Conservation (phyloP, 2,113 vertebrate genomes). For the Gopherus evgoodei region DNA sequence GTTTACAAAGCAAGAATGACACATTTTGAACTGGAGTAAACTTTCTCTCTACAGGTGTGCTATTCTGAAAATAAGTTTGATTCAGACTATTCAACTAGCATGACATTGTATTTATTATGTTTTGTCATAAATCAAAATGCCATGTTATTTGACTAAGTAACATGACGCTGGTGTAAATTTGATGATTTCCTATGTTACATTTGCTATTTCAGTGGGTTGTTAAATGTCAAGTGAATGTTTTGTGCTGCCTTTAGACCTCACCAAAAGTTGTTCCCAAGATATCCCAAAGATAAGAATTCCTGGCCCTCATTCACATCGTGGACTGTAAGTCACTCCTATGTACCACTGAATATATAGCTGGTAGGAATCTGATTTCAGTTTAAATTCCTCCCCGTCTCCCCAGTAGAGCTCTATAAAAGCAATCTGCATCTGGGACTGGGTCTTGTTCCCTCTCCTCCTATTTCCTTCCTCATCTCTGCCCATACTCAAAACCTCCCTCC, state of each 20-base stretch:
- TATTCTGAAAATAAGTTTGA: not conserved
- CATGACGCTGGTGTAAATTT: not conserved
- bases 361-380: not conserved
- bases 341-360: accelerated
- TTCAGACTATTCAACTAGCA: not conserved
- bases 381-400: not conserved
- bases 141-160: slow-evolving; percentile 16
- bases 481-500: not conserved
- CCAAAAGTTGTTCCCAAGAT: not conserved
- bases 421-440: not conserved
- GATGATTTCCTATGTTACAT: slow-evolving; percentile 12
- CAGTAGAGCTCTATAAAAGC: not conserved
- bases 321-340: not conserved
- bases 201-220: slow-evolving; percentile 55
- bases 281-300: not conserved
- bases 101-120: not conserved
- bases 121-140: not conserved
- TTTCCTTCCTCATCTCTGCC: not conserved
- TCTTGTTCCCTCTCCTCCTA: not conserved
- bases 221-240: slow-evolving; percentile 61
- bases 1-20: not conserved
- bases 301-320: not conserved
- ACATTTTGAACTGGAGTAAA: not conserved
- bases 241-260: slow-evolving; percentile 27
- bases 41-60: not conserved